phyloP scores from a whole-genome alignment of 64 coral and sea anemone species.

The Stichodactyla helianthus region DNA sequence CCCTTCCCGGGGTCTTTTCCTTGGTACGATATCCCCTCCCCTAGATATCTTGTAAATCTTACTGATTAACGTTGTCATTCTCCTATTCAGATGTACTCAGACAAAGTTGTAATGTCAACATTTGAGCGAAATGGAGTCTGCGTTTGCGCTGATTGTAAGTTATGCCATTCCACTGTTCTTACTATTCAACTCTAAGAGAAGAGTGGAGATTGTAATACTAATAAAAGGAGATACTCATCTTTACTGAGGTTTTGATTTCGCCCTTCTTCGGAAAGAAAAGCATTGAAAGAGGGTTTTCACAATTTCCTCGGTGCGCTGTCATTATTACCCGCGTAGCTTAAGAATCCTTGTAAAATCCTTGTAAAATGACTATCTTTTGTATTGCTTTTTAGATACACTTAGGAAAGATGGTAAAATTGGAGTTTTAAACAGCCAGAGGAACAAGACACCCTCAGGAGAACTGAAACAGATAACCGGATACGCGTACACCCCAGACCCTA shows the following conservation, averaged over 20 bases:
- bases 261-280: too few species aligned
- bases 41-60: too few species aligned
- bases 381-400: constrained; percentile 30
- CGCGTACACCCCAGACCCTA: constrained; percentile 28
- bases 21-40: too few species aligned
- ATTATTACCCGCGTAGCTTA: too few species aligned
- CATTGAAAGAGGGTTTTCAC: too few species aligned
- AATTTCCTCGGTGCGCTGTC: too few species aligned
- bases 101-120: constrained; percentile 3
- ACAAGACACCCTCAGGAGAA: constrained; percentile 20
- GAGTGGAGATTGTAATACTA: too few species aligned
- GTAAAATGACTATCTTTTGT: neutral
- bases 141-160: constrained; percentile 60
- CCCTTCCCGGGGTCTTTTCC: too few species aligned
- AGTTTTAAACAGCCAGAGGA: constrained; percentile 40
- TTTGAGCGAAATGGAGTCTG: constrained; percentile 44
- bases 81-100: constrained; percentile 29
- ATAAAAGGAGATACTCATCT: too few species aligned
- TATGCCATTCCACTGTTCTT: neutral
- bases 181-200: neutral
- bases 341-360: too few species aligned
- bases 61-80: neutral
- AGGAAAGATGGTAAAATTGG: constrained; percentile 55
- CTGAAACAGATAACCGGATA: constrained; percentile 47
- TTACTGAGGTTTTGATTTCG: too few species aligned